Evolutionary conservation across 1,140 invertebrate genomes (phyloP).

Genomic region (Trialeurodes vaporariorum): DNA sequence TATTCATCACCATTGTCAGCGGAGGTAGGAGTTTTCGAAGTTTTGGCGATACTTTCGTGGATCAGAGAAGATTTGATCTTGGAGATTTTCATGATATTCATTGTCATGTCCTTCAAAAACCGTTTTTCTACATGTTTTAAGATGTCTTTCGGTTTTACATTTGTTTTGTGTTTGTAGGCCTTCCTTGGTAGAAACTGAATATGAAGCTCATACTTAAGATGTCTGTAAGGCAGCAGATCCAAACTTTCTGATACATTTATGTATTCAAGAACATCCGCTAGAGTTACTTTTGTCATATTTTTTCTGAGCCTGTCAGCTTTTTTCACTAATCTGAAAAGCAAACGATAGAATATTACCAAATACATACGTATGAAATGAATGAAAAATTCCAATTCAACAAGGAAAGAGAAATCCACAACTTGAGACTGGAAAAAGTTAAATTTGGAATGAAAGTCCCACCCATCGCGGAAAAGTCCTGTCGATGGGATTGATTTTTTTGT

Average conservation of each 20-base stretch:
- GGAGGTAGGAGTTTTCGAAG: constrained; percentile 35
- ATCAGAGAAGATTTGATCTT: background rate
- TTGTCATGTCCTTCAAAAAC: constrained; percentile 39
- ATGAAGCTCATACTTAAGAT: constrained; percentile 33
- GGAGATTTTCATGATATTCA: background rate
- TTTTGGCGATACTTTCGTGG: constrained; percentile 27
- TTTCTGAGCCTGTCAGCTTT: constrained; percentile 53
- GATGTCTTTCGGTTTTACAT: constrained; percentile 53
- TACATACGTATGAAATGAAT: no score
- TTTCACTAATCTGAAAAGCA: constrained; percentile 34
- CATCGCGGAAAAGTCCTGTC: no score
- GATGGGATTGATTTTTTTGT: no score
- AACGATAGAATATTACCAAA: no score
- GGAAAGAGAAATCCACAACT: no score
- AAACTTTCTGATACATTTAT: constrained; percentile 53
- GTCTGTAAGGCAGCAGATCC: constrained; percentile 39
- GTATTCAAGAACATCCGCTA: constrained; percentile 65
- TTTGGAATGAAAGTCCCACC: no score
- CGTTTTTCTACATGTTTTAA: constrained; percentile 51
- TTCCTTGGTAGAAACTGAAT: constrained; percentile 61
- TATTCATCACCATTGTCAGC: constrained; percentile 19
- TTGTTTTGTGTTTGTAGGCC: constrained; percentile 56
- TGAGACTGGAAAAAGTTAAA: no score
- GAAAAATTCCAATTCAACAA: no score
- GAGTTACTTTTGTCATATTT: constrained; percentile 59